Base-by-base conservation (phyloP, 2,888 invertebrate genomes). In the Achlya flavicornis region DNA sequence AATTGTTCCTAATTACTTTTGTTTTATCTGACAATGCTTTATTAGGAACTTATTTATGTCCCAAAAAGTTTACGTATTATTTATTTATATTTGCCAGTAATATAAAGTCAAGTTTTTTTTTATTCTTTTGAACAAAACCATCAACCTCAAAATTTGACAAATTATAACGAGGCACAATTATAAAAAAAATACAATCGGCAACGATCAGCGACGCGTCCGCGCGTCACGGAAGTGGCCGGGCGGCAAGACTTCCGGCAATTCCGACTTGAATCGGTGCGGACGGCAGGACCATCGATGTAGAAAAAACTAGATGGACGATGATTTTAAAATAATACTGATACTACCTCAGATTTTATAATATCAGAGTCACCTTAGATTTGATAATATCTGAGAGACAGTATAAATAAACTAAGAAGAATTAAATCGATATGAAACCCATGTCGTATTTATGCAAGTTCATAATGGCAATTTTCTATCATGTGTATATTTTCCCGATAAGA, bases 221-320 rank as follows among this genome's bases (percentile, higher is more conserved):
- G 69, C 68, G 53, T 53, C 66, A 75, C 81, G 83, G 86, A 85
- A 80, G 73, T 73, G 68, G 71, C 66, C 71, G 75, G 80, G 76
- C 78, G 81, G 78, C 78, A 80, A 87, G 84, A 81, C 83, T 79
- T 87, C 87, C 88, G 84, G 83, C 70, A 77, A 80, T 83, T 80
- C 76, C 79, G 77, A 74, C 77, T 78, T 73, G 74, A 74, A 69
- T 67, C 76, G 73, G 75, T 75, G 79, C 76, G 76, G 78, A 78
- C 79, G 78, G 77, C 76, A 64, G 10, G 7, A 3, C 53, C 53
- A 53, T 53, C 53, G 53, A 53, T 53, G 53, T 53, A 19, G 16
- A 19, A 53, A 16, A 19, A 8, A 53, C 16, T 19, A 53, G 53
- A 53, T 53, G n/a, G 19, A 53, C 3, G 19, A 14, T 19, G 3